These are phyloP conservation scores for Phorcus lineatus DNA, from an alignment of 2,888 invertebrate species.

Conservation along the genomic window DNA sequence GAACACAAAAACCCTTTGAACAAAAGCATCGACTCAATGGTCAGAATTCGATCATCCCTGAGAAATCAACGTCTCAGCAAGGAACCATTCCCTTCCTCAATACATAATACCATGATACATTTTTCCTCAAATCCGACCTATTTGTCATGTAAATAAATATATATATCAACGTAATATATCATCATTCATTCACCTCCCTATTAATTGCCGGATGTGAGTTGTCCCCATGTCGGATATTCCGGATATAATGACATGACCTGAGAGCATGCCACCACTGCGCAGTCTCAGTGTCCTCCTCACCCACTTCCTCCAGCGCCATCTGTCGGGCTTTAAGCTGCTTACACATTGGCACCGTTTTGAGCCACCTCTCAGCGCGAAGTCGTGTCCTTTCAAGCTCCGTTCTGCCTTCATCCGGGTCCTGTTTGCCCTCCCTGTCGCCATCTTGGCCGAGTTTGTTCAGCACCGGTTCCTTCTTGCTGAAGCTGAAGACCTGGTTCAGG, in stretches of 20 bases:
- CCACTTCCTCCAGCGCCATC: slow-evolving; percentile 50
- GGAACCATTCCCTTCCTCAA: too few relatives aligned
- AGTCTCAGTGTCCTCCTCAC: slow-evolving; percentile 52
- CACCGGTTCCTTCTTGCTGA: slow-evolving; percentile 33
- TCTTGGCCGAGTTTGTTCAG: background rate
- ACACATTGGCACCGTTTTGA: slow-evolving; percentile 43
- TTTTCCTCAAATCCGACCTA: too few relatives aligned
- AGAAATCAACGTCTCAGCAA: too few relatives aligned
- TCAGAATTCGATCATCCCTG: too few relatives aligned
- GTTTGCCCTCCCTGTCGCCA: slow-evolving; percentile 26
- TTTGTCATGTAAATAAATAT: too few relatives aligned
- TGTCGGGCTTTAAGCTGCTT: slow-evolving; percentile 50
- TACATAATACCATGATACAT: too few relatives aligned
- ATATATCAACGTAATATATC: too few relatives aligned
- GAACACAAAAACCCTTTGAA: too few relatives aligned
- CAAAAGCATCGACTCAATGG: too few relatives aligned
- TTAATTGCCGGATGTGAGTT: too few relatives aligned
- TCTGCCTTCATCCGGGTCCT: slow-evolving; percentile 43
- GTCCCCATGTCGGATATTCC: slow-evolving; percentile 10
- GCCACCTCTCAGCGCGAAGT: slow-evolving; percentile 51
- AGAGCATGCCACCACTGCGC: slow-evolving; percentile 56
- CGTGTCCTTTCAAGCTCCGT: slow-evolving; percentile 52
- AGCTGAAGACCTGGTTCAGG: background rate
- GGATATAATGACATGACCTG: slow-evolving; percentile 49
- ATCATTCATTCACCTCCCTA: too few relatives aligned